These are phyloP conservation scores for Proterorhinus semilunaris DNA, from an alignment of 2,113 vertebrate species.

Conservation along the genomic window DNA sequence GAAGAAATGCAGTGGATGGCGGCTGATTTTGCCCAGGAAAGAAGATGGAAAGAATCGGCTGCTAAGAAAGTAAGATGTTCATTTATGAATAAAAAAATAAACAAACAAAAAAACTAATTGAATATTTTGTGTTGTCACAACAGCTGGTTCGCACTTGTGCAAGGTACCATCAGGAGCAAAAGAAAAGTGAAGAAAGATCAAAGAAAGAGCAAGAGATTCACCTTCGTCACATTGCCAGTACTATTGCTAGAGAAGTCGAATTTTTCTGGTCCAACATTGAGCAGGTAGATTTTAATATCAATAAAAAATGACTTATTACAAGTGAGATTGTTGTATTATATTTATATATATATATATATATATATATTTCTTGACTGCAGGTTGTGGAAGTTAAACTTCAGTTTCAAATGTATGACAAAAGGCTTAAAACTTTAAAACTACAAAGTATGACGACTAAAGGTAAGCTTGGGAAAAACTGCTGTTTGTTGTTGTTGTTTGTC, in stretches of 20 bases:
- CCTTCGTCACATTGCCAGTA: slow-evolving; percentile 85
- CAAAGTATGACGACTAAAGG: slow-evolving; percentile 81
- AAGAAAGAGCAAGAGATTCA: slow-evolving; percentile 83
- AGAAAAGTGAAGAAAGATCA: slow-evolving; percentile 78
- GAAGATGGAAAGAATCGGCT: slow-evolving; percentile 94
- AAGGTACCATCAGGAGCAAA: slow-evolving; percentile 86
- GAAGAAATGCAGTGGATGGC: slow-evolving; percentile 99
- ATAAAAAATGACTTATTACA: not conserved
- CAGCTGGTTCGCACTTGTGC: slow-evolving; percentile 91
- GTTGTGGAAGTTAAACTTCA: slow-evolving; percentile 92
- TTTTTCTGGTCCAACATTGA: slow-evolving; percentile 94
- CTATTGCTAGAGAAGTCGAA: slow-evolving; percentile 88
- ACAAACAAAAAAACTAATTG: not conserved
- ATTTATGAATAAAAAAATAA: not conserved
- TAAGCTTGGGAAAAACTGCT: slow-evolving; percentile 40
- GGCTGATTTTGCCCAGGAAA: slow-evolving; percentile 95
- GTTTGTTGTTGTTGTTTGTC: not conserved
- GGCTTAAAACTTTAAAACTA: slow-evolving; percentile 81
- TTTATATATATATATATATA: no score
- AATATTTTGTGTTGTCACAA: slow-evolving; percentile 6
- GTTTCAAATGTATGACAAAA: slow-evolving; percentile 89
- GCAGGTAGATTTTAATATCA: slow-evolving; percentile 73
- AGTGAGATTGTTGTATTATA: not conserved
- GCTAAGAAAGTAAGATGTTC: slow-evolving; percentile 87
- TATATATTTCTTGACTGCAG: slow-evolving; percentile 67